Conservation (phyloP, 2,888 invertebrate genomes). For the Synanthedon tipuliformis region DNA sequence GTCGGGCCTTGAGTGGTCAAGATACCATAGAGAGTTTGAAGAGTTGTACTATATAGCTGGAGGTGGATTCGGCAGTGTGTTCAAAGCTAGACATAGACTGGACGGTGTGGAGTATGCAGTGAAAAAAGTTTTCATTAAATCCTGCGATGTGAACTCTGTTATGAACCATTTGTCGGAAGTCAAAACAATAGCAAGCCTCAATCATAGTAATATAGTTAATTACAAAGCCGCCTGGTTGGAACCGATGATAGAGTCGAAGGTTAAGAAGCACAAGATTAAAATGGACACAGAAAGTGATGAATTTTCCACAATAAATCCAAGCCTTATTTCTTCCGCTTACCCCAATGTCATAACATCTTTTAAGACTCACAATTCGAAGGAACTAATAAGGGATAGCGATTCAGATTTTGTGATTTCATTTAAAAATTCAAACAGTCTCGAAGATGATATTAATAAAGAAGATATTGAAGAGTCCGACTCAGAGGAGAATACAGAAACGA, state of each 20-base stretch:
- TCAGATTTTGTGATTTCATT: conserved; percentile 59
- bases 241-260: conserved; percentile 64
- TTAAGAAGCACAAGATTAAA: conserved; percentile 31
- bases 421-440: conserved; percentile 42
- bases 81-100: conserved; percentile 78
- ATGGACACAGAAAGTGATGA: conserved; percentile 53
- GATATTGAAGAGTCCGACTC: conserved; percentile 36
- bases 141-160: conserved; percentile 73
- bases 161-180: conserved; percentile 80
- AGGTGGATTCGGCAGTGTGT: conserved; percentile 84
- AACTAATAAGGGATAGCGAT: conserved; percentile 39
- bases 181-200: conserved; percentile 81
- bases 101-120: conserved; percentile 84
- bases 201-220: conserved; percentile 83
- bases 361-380: conserved; percentile 61
- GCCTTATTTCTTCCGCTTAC: conserved; percentile 39
- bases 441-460: conserved; percentile 25
- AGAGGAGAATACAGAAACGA: conserved; percentile 37
- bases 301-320: conserved; percentile 26
- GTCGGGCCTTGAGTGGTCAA: conserved; percentile 70
- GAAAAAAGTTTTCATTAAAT: conserved; percentile 78
- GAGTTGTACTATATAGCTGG: conserved; percentile 77
- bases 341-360: conserved; percentile 55
- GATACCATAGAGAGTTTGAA: conserved; percentile 77
- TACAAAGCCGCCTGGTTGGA: conserved; percentile 89